Evolutionary conservation across 2,797 vertebrate species (phyloP).

Genomic region (Leptatherina wallacei): DNA sequence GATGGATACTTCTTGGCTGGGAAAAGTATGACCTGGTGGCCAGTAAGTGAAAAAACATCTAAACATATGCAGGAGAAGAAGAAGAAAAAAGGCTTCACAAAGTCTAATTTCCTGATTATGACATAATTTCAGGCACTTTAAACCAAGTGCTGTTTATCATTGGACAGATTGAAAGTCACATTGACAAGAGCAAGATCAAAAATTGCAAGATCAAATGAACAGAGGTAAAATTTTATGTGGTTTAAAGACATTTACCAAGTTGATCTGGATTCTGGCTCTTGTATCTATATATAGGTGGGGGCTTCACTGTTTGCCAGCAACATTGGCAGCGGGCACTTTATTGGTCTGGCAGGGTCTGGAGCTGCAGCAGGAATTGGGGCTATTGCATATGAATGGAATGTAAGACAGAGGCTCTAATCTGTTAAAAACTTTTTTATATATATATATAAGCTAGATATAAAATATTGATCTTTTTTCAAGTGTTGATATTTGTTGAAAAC

Average conservation of each 20-base stretch:
- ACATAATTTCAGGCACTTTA: not conserved
- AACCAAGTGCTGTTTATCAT: not conserved
- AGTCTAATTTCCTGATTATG: not conserved
- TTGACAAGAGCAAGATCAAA: not conserved
- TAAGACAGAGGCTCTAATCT: slow-evolving; percentile 70
- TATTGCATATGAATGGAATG: slow-evolving; percentile 92
- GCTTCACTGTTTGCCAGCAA: slow-evolving; percentile 98
- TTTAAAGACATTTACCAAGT: not conserved
- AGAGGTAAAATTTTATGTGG: not conserved
- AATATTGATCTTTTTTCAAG: not conserved
- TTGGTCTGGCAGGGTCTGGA: slow-evolving; percentile 94
- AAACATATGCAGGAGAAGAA: not conserved
- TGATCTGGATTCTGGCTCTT: not conserved
- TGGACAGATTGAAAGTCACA: not conserved
- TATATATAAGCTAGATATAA: not conserved
- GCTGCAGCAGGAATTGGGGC: slow-evolving; percentile 91
- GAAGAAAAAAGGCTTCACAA: not conserved
- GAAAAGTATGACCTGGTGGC: slow-evolving; percentile 97
- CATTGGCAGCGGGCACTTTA: slow-evolving; percentile 96
- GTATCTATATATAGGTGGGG: slow-evolving; percentile 85
- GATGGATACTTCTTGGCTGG: slow-evolving; percentile 97
- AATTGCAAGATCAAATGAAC: not conserved
- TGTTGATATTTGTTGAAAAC: slow-evolving; percentile 1
- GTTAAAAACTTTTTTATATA: not conserved
- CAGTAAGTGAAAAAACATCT: slow-evolving; percentile 81